Base-by-base conservation (phyloP, 2,113 vertebrate species). In the Indicator indicator region DNA sequence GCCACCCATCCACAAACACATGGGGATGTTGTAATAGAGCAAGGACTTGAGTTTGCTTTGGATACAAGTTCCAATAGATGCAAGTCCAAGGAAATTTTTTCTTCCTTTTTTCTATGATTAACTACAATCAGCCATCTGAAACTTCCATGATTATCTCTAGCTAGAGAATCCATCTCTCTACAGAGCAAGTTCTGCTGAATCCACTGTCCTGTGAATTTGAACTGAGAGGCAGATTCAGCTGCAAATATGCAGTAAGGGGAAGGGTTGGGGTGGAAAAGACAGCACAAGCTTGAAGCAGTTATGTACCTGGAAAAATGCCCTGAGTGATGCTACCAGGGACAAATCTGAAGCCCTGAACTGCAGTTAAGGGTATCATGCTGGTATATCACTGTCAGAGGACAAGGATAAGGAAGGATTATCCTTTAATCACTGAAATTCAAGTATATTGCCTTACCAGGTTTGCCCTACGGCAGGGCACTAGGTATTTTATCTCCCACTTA, bases 21-120 rank as follows among this genome's bases (percentile, higher is more conserved):
- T 0, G 0, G 54, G 50, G 20, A 60, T 40, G 24, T 10, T 6
- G 21, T 46, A 59, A 73, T 1, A 88, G 16, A 62, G 30, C 18
- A 44, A 82, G 19, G 13, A 40, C 26, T 32, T 27, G 46, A 75
- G 42, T 23, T 56, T 67, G 0, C 48, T 72, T 52, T 69, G 63
- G 16, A 30, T 62, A 46, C 16, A 58, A 72, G 55, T 70, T 65
- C 48, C 58, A 67, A 36, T 2, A 92, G 18, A 15, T 62, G 4
- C 24, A 59, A 84, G 40, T 16, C 54, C 21, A 42, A 36, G 26
- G 12, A 52, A 46, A 26, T 5, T 12, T 56, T 4, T 71, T 42
- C 18, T 83, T 42, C 26, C 24, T 71, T 90, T 87, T 59, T 14
- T 12, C 20, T n/a, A 17, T 2, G 6, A 71, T 32, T 60, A 67